Base-by-base conservation (phyloP, 2,797 vertebrate species). In the Pseudochirops corinnae region DNA sequence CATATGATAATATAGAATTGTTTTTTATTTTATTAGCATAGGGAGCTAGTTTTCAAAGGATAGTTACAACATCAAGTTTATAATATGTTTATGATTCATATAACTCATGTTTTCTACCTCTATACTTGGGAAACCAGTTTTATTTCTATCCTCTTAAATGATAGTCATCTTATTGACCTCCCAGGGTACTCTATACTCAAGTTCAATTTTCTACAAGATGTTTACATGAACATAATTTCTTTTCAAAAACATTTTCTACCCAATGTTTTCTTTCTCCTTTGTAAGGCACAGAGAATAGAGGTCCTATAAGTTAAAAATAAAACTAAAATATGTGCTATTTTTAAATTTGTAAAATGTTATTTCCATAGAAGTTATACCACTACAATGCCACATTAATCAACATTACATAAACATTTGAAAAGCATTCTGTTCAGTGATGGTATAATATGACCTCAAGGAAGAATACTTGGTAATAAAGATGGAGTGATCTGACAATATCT, bases 361-460 rank as follows among this genome's bases (percentile, higher is more conserved):
- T 39, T 90, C 11, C 39, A 53, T 0, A 12, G n/a, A 95, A 82
- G 46, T 91, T 93, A 93, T 0, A 50, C 93, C 18, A 95, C 0
- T 18, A 95, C 0, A 46, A 53, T 31, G 33, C 62, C 56, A 87
- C 50, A 95, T 90, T 94, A 93, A 56, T 96, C 90, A 96, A 94
- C 50, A 96, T 87, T 93, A 93, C 33, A 93, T 11, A 95, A 94
- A 87, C n/a, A 91, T 39, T 58, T 92, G 46, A 91, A 24, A 96
- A 58, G 33, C 10, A 0, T 28, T 11, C 55, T 55, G 31, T 90
- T 90, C 53, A 55, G 3, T 74, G 60, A 94, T 9, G 58, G 33
- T 56, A 56, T 93, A 93, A 90, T 74, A 55, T 93, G 50, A 96
- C 53, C 31, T 96, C 58, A 91, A 96, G 60, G 39, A 96, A 93